Conservation (phyloP, 2,888 invertebrate species). For the Hipparchia sbordonii region DNA sequence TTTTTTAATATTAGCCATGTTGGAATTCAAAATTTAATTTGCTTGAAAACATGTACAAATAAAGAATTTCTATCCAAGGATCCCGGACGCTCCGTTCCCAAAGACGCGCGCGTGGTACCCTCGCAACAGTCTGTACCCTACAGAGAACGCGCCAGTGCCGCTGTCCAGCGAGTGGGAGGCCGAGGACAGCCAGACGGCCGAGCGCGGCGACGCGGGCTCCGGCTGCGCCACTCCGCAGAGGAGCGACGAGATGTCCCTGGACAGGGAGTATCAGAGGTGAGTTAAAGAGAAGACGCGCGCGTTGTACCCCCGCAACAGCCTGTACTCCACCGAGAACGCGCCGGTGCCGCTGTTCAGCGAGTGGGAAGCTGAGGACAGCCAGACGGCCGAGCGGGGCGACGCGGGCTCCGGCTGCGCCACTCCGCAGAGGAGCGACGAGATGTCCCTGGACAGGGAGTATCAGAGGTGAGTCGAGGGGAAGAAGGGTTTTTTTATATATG, state of each 20-base stretch:
- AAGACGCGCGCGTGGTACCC: slow-evolving; percentile 56
- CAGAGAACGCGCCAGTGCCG: slow-evolving; percentile 46
- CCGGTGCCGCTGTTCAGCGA: slow-evolving; percentile 53
- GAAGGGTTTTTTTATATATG: background rate
- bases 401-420: slow-evolving; percentile 41
- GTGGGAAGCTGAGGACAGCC: slow-evolving; percentile 68
- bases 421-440: slow-evolving; percentile 53
- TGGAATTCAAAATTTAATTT: too few species aligned
- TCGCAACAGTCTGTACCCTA: slow-evolving; percentile 46
- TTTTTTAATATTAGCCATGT: too few species aligned
- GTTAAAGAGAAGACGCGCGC: slow-evolving; percentile 10
- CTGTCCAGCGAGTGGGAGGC: slow-evolving; percentile 67
- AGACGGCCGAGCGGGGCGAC: slow-evolving; percentile 39
- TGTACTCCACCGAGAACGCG: slow-evolving; percentile 48
- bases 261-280: slow-evolving; percentile 71
- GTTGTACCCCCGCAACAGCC: slow-evolving; percentile 64
- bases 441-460: slow-evolving; percentile 66
- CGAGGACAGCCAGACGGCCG: slow-evolving; percentile 54
- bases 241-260: slow-evolving; percentile 57
- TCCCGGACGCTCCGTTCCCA: slow-evolving; percentile 51
- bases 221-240: slow-evolving; percentile 48
- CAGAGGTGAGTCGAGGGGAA: slow-evolving; percentile 54
- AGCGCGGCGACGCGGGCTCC: slow-evolving; percentile 33
- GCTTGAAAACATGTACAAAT: too few species aligned
- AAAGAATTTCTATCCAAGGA: slow-evolving; percentile 45